A percentile compares a stretch with the other conserved stretches of the same genome.
phyloP scores from a whole-genome alignment of 2,888 invertebrate genomes.

The Eilema sororculum region DNA sequence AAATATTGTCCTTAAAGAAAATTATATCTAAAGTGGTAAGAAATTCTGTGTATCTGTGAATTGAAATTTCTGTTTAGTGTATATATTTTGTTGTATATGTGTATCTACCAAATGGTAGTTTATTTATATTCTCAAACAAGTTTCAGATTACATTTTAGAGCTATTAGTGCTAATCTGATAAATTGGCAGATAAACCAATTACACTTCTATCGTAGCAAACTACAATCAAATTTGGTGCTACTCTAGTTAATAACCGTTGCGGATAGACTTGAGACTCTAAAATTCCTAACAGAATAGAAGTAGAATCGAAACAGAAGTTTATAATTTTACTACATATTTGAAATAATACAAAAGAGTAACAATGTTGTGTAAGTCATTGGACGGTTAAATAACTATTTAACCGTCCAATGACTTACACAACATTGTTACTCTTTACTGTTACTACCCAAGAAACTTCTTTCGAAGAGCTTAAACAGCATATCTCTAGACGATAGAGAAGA shows the following conservation, averaged over 20 bases:
- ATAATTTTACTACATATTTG: not conserved
- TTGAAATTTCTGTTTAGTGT: too few species aligned
- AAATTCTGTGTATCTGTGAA: not conserved
- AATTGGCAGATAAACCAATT: constrained; percentile 19
- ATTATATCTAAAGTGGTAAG: not conserved
- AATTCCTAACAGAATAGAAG: not conserved
- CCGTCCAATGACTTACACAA: too few species aligned
- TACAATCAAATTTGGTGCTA: constrained; percentile 11
- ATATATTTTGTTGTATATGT: too few species aligned
- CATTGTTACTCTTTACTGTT: too few species aligned
- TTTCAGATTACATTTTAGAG: not conserved
- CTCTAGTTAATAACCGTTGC: constrained; percentile 13
- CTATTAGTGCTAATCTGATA: not conserved
- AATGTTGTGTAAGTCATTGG: too few species aligned
- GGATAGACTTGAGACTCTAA: not conserved
- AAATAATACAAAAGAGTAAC: too few species aligned
- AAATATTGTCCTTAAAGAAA: not conserved
- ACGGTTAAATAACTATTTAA: too few species aligned
- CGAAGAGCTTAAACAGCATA: too few species aligned
- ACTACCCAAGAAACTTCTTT: too few species aligned
- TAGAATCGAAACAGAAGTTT: not conserved
- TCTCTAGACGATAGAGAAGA: too few species aligned
- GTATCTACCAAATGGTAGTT: too few species aligned
- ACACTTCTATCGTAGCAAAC: constrained; percentile 3
- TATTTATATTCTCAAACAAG: not conserved